These are phyloP conservation scores for Eptesicus fuscus DNA, from an alignment of 2,113 vertebrate genomes.

Conservation along the genomic window DNA sequence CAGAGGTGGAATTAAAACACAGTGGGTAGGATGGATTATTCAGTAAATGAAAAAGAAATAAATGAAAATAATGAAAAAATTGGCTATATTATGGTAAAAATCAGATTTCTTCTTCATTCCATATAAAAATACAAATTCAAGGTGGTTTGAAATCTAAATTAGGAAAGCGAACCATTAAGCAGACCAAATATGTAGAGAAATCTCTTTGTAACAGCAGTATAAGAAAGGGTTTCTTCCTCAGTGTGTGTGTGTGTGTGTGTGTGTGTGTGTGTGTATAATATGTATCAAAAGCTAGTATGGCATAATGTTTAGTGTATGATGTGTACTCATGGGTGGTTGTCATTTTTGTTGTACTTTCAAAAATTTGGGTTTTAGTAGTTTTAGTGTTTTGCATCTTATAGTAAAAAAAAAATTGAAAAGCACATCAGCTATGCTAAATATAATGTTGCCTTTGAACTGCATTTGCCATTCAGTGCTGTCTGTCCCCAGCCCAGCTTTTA, in stretches of 20 bases:
- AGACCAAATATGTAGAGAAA: background rate
- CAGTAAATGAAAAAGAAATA: background rate
- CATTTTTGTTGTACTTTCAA: background rate
- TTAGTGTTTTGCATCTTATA: background rate
- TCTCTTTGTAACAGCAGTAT: background rate
- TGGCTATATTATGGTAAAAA: background rate
- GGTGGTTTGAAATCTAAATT: background rate
- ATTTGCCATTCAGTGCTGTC: background rate
- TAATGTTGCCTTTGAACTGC: background rate
- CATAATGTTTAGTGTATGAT: background rate
- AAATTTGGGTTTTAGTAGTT: background rate
- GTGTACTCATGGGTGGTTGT: background rate
- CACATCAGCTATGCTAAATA: background rate
- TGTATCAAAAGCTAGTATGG: background rate
- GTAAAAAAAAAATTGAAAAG: background rate
- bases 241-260: background rate
- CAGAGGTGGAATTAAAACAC: background rate
- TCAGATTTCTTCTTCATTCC: background rate
- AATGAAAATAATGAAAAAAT: background rate
- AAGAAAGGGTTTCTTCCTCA: background rate
- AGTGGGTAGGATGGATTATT: background rate
- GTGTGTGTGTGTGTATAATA: no score
- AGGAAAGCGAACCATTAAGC: background rate
- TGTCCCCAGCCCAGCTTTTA: background rate
- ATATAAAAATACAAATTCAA: background rate